Conservation (phyloP, 2,797 vertebrate species). For the Muraenolepis orangiensis region DNA sequence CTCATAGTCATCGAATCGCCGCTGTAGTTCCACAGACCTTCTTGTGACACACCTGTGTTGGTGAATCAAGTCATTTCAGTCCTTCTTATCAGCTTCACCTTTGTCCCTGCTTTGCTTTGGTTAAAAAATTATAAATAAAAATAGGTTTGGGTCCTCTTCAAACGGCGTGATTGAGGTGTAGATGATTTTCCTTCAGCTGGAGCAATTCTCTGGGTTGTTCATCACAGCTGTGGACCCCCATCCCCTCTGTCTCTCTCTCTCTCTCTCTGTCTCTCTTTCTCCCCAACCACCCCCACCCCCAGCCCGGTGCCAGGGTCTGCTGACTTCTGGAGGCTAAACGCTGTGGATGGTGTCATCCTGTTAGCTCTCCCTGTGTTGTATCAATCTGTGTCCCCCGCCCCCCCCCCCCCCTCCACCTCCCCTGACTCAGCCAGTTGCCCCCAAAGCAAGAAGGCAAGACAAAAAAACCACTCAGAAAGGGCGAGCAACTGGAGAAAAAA, state of each 20-base stretch:
- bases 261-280: too few relatives aligned
- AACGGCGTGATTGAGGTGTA: not conserved
- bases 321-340: constrained; percentile 19
- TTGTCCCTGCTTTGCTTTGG: not conserved
- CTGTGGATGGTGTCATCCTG: constrained; percentile 33
- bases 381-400: constrained; percentile 30
- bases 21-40: not conserved
- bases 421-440: not conserved
- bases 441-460: not conserved
- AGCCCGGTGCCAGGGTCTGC: not conserved
- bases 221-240: constrained; percentile 17
- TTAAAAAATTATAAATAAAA: not conserved
- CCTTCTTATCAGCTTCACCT: constrained; percentile 27
- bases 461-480: not conserved
- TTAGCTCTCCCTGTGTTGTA: constrained; percentile 38
- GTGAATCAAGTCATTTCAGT: constrained; percentile 18
- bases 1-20: not conserved
- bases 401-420: not conserved
- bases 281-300: not conserved
- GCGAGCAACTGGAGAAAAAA: not conserved
- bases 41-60: not conserved
- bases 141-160: not conserved
- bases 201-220: constrained; percentile 4
- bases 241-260: too few relatives aligned
- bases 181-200: constrained; percentile 1